phyloP scores from a whole-genome alignment of 2,113 vertebrate genomes.

The Smithornis capensis region DNA sequence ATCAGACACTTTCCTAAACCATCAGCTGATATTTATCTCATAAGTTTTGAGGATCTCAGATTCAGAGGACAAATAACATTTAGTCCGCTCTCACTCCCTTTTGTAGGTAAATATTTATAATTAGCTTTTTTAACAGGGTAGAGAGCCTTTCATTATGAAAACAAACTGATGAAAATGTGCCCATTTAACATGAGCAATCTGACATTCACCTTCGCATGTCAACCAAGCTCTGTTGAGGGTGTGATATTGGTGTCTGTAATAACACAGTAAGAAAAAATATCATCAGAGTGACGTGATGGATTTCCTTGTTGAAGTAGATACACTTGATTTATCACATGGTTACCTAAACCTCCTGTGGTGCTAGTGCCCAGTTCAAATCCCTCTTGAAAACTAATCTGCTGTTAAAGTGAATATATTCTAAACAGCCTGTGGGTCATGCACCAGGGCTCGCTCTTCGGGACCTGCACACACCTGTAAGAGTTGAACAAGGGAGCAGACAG shows the following conservation, averaged over 20 bases:
- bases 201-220: neutral
- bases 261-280: neutral
- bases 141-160: neutral
- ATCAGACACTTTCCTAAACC: neutral
- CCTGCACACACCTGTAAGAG: neutral
- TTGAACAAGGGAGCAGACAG: neutral
- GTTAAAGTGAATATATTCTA: neutral
- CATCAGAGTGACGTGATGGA: neutral
- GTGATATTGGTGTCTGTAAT: neutral
- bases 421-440: neutral
- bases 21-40: neutral
- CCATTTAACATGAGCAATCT: neutral
- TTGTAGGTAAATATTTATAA: neutral
- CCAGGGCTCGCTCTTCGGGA: neutral
- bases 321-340: neutral
- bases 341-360: neutral
- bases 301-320: neutral
- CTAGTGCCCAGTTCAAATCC: neutral
- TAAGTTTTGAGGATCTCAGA: neutral
- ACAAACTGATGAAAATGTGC: neutral
- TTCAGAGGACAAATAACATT: neutral
- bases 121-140: neutral
- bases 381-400: neutral
- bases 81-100: neutral
- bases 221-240: neutral